phyloP scores from a whole-genome alignment of 2,113 vertebrate species.

The Mellivora capensis region DNA sequence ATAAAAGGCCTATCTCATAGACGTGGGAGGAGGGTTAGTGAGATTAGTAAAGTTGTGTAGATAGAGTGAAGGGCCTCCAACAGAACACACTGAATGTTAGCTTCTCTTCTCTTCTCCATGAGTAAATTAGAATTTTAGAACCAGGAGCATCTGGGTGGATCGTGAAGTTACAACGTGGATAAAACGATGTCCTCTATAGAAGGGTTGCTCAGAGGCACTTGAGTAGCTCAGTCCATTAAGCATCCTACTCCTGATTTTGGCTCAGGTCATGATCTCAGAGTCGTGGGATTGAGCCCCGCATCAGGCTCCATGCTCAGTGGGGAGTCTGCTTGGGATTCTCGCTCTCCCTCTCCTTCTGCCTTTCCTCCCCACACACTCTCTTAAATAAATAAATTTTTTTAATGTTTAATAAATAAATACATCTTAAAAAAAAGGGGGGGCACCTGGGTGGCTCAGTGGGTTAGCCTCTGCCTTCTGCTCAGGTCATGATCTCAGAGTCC shows the following conservation, averaged over 20 bases:
- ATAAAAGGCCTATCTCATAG: no score
- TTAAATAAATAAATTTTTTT: neutral
- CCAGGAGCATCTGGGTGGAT: neutral
- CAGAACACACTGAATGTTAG: no score
- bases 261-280: neutral
- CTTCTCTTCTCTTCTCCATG: neutral
- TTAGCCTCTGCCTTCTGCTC: no score
- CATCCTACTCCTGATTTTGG: neutral
- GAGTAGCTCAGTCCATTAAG: neutral
- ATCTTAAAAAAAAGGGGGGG: no score
- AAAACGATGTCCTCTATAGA: rapidly evolving
- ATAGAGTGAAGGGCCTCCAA: neutral
- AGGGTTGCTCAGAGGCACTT: neutral
- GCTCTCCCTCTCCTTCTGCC: neutral
- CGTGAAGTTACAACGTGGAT: neutral
- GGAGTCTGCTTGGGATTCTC: neutral
- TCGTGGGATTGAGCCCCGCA: neutral
- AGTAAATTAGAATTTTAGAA: neutral
- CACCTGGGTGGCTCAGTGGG: no score
- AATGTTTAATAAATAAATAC: no score
- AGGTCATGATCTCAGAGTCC: no score
- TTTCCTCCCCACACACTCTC: neutral
- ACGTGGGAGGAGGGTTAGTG: neutral
- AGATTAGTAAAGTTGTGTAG: neutral
- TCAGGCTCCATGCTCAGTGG: no score